Percentiles rank a stretch among this genome's conserved stretches.
phyloP scores from a whole-genome alignment of 92 coral and sea anemone genomes.

The Pocillopora grandis region DNA sequence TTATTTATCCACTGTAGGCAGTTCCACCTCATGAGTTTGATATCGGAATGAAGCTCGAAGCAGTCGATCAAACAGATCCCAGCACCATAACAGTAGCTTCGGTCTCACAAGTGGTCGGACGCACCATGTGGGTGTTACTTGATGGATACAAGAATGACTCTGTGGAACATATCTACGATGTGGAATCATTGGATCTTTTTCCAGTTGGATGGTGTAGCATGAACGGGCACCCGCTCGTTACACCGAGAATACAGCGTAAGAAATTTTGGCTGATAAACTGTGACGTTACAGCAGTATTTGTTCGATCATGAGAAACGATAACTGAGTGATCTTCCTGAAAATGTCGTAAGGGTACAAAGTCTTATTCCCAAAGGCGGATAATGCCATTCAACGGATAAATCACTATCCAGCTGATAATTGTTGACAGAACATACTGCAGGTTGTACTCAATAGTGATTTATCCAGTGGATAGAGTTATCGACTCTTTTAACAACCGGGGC shows the following conservation, averaged over 20 bases:
- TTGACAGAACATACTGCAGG: too few relatives aligned
- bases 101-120: conserved; percentile 84
- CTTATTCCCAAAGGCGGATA: too few relatives aligned
- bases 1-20: conserved; percentile 17
- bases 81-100: conserved; percentile 74
- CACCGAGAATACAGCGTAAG: conserved; percentile 54
- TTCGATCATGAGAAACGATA: too few relatives aligned
- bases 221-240: conserved; percentile 81
- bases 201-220: conserved; percentile 93
- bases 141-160: conserved; percentile 72
- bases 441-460: too few relatives aligned
- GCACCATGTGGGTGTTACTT: conserved; percentile 78
- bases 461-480: too few relatives aligned
- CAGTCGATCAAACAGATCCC: conserved; percentile 82
- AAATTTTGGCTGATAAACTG: neutral
- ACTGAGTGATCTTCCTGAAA: too few relatives aligned
- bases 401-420: too few relatives aligned
- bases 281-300: too few relatives aligned
- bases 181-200: conserved; percentile 74
- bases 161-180: conserved; percentile 83
- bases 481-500: too few relatives aligned
- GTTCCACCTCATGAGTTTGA: conserved; percentile 70
- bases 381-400: too few relatives aligned
- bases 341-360: too few relatives aligned
- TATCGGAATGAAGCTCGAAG: conserved; percentile 73